A percentile compares a stretch with the other conserved stretches of the same genome.
Conservation (phyloP, 2,113 vertebrate genomes). For the Gopherus evgoodei region DNA sequence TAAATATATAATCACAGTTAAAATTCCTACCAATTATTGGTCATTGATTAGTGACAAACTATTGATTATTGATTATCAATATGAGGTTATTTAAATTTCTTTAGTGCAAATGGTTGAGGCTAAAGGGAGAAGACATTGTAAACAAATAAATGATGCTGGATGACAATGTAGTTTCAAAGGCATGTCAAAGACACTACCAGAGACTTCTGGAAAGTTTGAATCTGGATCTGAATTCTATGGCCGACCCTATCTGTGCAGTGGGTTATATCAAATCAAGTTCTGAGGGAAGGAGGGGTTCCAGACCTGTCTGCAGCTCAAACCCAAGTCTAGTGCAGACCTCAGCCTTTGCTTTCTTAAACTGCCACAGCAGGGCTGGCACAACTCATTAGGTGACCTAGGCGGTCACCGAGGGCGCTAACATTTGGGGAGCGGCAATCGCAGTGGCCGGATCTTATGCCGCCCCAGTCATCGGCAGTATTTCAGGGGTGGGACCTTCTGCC, state of each 20-base stretch:
- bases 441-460: too few species aligned
- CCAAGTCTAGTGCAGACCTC: background rate
- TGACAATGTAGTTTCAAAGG: background rate
- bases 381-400: too few species aligned
- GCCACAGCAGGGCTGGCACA: background rate
- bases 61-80: background rate
- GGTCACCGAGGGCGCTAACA: too few species aligned
- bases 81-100: background rate
- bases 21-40: background rate
- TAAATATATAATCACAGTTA: background rate
- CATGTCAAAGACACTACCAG: background rate
- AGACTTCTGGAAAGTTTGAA: background rate
- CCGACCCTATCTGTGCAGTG: background rate
- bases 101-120: background rate
- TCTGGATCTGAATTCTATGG: background rate
- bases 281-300: background rate
- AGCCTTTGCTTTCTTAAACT: background rate
- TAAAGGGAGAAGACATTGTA: background rate
- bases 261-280: background rate
- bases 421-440: too few species aligned
- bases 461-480: too few species aligned
- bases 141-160: background rate
- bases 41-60: background rate
- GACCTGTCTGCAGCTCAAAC: background rate
- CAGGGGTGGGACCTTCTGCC: too few species aligned